phyloP scores from a whole-genome alignment of 2,888 invertebrate genomes.

The Loripinus fragilis region DNA sequence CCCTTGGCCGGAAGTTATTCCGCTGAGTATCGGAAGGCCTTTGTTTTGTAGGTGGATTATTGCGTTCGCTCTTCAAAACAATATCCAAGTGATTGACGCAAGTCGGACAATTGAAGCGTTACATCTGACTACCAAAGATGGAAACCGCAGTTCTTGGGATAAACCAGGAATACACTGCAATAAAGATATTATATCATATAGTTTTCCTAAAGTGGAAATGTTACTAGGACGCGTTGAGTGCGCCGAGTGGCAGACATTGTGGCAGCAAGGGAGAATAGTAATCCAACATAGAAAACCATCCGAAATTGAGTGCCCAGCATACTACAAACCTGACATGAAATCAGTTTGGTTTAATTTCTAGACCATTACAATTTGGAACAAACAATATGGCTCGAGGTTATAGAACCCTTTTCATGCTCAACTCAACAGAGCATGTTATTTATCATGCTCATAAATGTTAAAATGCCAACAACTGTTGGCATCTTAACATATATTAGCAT shows the following conservation, averaged over 20 bases:
- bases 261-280: neutral
- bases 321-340: slow-evolving; percentile 17
- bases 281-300: neutral
- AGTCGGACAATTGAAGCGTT: slow-evolving; percentile 17
- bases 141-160: slow-evolving; percentile 22
- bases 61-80: slow-evolving; percentile 7
- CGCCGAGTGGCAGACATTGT: slow-evolving; percentile 6
- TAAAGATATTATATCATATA: slow-evolving; percentile 5
- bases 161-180: slow-evolving; percentile 21
- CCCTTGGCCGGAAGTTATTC: slow-evolving; percentile 26
- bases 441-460: no score
- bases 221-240: slow-evolving; percentile 17
- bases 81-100: slow-evolving; percentile 14
- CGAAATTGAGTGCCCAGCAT: slow-evolving; percentile 1
- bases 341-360: slow-evolving; percentile 21
- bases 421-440: no score
- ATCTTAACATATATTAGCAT: no score
- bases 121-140: slow-evolving; percentile 17
- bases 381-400: no score
- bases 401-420: no score
- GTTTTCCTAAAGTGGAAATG: slow-evolving; percentile 21
- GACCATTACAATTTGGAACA: no score
- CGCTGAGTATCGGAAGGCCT: slow-evolving; percentile 26
- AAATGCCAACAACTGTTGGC: no score
- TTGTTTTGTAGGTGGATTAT: slow-evolving; percentile 27